These are phyloP conservation scores for Protaetia brevitarsis DNA, from an alignment of 1,140 invertebrate genomes.

Conservation along the genomic window DNA sequence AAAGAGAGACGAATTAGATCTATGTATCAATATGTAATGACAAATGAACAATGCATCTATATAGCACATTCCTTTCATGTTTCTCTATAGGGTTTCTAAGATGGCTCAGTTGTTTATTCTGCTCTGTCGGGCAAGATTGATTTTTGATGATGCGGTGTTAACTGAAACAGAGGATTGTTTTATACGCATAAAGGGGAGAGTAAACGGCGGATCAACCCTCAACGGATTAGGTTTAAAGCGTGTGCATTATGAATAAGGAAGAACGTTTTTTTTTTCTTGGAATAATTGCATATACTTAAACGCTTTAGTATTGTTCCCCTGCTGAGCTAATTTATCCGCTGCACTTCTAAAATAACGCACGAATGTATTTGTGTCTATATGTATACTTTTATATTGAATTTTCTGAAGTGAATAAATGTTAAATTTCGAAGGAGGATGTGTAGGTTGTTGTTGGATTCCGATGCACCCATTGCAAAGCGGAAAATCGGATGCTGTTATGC, in stretches of 20 bases:
- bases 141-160: slow-evolving; percentile 22
- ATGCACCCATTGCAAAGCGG: background rate
- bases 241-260: slow-evolving; percentile 27
- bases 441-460: background rate
- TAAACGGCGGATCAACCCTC: slow-evolving; percentile 26
- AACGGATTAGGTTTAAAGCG: slow-evolving; percentile 24
- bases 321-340: too few species aligned
- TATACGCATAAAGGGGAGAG: slow-evolving; percentile 9
- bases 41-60: too few species aligned
- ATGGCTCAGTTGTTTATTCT: background rate
- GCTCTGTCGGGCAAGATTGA: background rate
- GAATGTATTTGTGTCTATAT: too few species aligned
- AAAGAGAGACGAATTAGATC: too few species aligned
- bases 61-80: too few species aligned
- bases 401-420: too few species aligned
- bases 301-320: background rate
- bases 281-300: background rate
- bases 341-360: too few species aligned
- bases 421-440: too few species aligned
- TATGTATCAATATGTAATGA: too few species aligned
- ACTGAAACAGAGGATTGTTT: slow-evolving; percentile 22
- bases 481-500: background rate
- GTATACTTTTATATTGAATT: too few species aligned
- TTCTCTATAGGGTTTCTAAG: too few species aligned
- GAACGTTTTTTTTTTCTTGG: slow-evolving; percentile 13